Evolutionary conservation across 2,888 invertebrate species (phyloP), one percentile per base, ranked within the genome.

Genomic region (Nephrotoma flavescens): DNA sequence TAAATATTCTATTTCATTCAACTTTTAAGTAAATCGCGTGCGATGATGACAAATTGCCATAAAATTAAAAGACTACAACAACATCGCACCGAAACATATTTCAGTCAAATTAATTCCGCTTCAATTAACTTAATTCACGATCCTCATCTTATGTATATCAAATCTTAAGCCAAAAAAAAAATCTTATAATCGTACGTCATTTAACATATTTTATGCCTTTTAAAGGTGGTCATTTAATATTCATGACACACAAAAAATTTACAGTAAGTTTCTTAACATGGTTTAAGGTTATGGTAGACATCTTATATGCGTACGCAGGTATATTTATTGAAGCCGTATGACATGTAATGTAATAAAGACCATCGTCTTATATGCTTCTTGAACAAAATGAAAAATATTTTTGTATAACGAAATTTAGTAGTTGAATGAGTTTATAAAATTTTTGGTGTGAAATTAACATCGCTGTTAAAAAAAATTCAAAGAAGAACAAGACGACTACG

Each of bases 151-250:
- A n/a, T 57, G 31, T 31, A 57, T 57, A 57, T 15, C 12, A 52
- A 52, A 12, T 19, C 57, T 19, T 71, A 71, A 71, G 71, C 31
- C 71, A 9, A 31, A 71, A 71, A 52, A 6, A 15, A 6, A 2
- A 19, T 4, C 31, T 31, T 31, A 71, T 31, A 71, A 71, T 71
- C 71, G 31, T 31, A 31, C 71, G 71, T 71, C 71, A 71, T 71
- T 71, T 71, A 71, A 71, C 71, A 71, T 71, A 71, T 84, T 84
- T 84, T 84, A 42, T 42, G 84, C 84, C 84, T 42, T 84, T 84
- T 84, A 42, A 84, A 42, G 42, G 15, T 84, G 41, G 42, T 84
- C 42, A 42, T 41, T 84, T 84, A 42, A 42, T 84, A 42, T 84
- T 84, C 42, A 42, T 84, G 84, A 42, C 84, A 84, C 84, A 84